These are phyloP conservation scores for Neoascia interrupta DNA, from an alignment of 2,888 invertebrate genomes.

Conservation along the genomic window DNA sequence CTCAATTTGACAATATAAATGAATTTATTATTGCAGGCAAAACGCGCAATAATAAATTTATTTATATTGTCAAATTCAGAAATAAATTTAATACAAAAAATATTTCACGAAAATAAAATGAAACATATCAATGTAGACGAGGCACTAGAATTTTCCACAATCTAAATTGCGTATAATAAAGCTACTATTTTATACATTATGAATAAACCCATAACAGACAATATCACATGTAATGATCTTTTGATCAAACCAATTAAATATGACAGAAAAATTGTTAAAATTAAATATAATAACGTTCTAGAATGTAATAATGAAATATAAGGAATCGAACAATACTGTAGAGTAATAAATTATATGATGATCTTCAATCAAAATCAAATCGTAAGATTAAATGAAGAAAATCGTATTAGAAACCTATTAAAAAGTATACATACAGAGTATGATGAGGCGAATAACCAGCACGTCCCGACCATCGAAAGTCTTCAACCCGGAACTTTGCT, in stretches of 20 bases:
- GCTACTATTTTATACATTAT: constrained; percentile 54
- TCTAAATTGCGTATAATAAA: constrained; percentile 50
- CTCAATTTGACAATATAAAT: too few species aligned
- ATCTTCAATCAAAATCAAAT: constrained; percentile 3
- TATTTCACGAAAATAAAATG: constrained; percentile 47
- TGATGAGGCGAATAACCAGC: not conserved
- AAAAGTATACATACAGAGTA: constrained; percentile 4
- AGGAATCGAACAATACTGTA: constrained; percentile 8
- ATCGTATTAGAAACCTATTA: not conserved
- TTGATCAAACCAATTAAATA: constrained; percentile 56
- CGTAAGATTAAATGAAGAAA: constrained; percentile 1
- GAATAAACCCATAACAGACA: constrained; percentile 42
- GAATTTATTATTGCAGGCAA: constrained; percentile 58
- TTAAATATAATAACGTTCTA: not conserved
- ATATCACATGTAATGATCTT: constrained; percentile 39
- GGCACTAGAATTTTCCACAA: constrained; percentile 59
- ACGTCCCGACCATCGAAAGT: not conserved
- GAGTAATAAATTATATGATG: not conserved
- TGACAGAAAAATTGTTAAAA: constrained; percentile 21
- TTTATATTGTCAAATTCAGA: constrained; percentile 49
- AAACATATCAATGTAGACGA: constrained; percentile 57
- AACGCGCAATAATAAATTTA: constrained; percentile 46
- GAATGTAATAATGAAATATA: not conserved
- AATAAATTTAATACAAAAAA: constrained; percentile 39
- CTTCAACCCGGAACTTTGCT: not conserved